Percentiles rank a stretch among this genome's conserved stretches.
phyloP scores from a whole-genome alignment of 2,888 invertebrate species.

The Drosophila nr. fundita region DNA sequence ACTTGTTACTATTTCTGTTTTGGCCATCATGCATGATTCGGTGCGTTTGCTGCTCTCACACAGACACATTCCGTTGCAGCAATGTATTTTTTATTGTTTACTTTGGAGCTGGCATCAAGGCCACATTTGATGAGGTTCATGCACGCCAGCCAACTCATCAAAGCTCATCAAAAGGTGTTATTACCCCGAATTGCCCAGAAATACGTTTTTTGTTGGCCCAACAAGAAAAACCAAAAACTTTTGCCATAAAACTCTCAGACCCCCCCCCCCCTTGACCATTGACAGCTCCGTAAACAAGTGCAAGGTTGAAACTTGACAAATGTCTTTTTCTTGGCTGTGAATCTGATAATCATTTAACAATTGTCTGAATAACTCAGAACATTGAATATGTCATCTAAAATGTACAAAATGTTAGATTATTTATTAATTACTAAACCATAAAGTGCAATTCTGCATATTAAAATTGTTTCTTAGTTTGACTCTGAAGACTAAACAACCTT shows the following conservation, averaged over 20 bases:
- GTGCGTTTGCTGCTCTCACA: conserved; percentile 10
- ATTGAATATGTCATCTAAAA: neutral
- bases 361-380: neutral
- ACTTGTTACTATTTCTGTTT: conserved; percentile 65
- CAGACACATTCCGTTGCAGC: neutral
- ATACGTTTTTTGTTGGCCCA: conserved; percentile 3
- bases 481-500: neutral
- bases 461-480: neutral
- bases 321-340: conserved; percentile 52
- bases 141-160: conserved; percentile 37
- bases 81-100: conserved; percentile 37
- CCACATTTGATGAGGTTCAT: conserved; percentile 54
- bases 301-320: conserved; percentile 33
- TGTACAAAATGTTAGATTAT: neutral
- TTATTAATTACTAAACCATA: neutral
- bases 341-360: conserved; percentile 37
- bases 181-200: conserved; percentile 12
- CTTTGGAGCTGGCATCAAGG: conserved; percentile 54
- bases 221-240: conserved; percentile 44
- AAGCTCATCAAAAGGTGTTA: conserved; percentile 24
- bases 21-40: conserved; percentile 37
- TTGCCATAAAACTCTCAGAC: conserved; percentile 44
- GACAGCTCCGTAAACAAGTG: conserved; percentile 54
- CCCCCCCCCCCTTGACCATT: conserved; percentile 30
- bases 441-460: neutral